Evolutionary conservation across 2,113 vertebrate genomes (phyloP).

Genomic region (Bubo blakistoni): DNA sequence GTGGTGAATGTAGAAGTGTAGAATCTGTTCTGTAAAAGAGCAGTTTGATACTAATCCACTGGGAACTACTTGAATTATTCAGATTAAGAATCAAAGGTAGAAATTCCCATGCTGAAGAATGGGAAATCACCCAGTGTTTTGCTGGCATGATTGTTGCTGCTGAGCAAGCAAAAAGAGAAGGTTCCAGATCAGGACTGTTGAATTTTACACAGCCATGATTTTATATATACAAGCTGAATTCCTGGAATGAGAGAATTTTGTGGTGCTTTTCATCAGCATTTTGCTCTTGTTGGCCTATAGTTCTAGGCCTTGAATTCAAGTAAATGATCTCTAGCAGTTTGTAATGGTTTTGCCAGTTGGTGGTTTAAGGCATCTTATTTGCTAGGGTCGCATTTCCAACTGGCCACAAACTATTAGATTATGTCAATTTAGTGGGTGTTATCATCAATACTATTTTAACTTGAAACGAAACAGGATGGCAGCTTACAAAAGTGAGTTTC

Average conservation of each 20-base stretch:
- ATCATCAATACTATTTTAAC: not conserved
- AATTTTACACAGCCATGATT: not conserved
- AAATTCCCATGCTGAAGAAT: not conserved
- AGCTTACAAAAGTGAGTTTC: not conserved
- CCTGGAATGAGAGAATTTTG: not conserved
- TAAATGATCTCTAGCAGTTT: not conserved
- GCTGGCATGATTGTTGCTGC: not conserved
- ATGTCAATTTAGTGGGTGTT: not conserved
- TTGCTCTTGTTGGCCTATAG: not conserved
- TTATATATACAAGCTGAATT: not conserved
- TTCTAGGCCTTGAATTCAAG: not conserved
- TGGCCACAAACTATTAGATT: not conserved
- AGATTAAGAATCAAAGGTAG: not conserved
- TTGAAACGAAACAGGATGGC: not conserved
- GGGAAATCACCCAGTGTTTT: not conserved
- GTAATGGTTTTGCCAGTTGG: not conserved
- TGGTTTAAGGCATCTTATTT: not conserved
- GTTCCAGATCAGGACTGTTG: not conserved
- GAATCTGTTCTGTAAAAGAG: not conserved
- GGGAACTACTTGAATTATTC: not conserved
- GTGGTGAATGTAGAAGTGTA: not conserved
- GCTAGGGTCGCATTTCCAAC: not conserved
- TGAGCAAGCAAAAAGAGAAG: not conserved
- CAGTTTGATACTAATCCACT: not conserved
- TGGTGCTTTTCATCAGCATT: not conserved